These are phyloP conservation scores for Drosophila tanythrix DNA, from an alignment of 2,888 invertebrate genomes.

Conservation along the genomic window DNA sequence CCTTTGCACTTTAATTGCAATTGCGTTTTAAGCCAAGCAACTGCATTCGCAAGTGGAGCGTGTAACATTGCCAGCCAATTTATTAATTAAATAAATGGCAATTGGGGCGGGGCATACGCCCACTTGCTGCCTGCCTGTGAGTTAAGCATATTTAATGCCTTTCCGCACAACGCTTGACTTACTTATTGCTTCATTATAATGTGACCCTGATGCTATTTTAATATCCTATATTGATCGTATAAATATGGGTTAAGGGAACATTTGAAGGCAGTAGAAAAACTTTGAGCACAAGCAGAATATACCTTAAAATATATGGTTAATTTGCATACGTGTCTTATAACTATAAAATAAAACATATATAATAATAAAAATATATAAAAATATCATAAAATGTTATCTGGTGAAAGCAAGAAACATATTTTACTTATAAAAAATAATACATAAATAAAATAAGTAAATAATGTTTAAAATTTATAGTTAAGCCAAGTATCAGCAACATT, in stretches of 20 bases:
- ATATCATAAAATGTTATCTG: background rate
- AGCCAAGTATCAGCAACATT: background rate
- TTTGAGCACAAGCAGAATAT: background rate
- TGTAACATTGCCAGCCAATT: constrained; percentile 31
- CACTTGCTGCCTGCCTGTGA: background rate
- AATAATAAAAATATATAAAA: background rate
- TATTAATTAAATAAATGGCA: constrained; percentile 69
- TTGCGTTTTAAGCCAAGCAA: constrained; percentile 47
- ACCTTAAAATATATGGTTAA: background rate
- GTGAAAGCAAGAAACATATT: background rate
- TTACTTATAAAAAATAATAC: background rate
- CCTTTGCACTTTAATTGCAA: constrained; percentile 70
- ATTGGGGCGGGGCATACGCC: constrained; percentile 41
- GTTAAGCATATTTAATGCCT: constrained; percentile 51
- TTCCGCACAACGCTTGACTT: constrained; percentile 48
- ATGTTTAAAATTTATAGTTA: too few species aligned
- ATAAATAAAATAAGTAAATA: background rate
- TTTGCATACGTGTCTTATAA: too few species aligned
- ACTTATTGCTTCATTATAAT: constrained; percentile 34
- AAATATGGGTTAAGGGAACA: background rate
- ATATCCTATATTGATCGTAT: constrained; percentile 8
- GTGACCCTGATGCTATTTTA: background rate
- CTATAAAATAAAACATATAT: background rate
- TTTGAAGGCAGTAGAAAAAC: background rate
- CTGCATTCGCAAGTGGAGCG: constrained; percentile 14